Percentiles rank a stretch among this genome's conserved stretches.
Conservation (phyloP, 2,888 invertebrate genomes). For the Parnassius glacialis region DNA sequence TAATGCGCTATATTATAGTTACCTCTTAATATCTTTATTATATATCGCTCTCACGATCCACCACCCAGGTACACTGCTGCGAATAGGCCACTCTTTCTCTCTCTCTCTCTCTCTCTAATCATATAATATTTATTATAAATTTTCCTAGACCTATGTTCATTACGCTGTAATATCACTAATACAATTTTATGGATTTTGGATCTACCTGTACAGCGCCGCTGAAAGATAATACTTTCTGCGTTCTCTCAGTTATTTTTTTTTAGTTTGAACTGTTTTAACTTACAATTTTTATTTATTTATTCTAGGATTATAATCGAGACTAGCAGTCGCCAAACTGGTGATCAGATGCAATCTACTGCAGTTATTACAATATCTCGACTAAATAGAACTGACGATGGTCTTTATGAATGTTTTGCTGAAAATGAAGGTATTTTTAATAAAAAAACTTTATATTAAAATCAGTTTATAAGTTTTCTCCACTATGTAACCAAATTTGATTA, state of each 20-base stretch:
- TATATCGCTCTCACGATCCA: too few relatives aligned
- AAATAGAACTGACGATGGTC: slow-evolving; percentile 89
- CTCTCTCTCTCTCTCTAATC: too few relatives aligned
- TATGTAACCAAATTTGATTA: neutral
- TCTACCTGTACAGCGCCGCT: too few relatives aligned
- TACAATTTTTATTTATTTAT: slow-evolving; percentile 6
- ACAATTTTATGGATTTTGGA: too few relatives aligned
- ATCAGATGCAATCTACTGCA: slow-evolving; percentile 80
- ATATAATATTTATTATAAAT: too few relatives aligned
- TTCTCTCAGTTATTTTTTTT: neutral
- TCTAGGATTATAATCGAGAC: slow-evolving; percentile 82
- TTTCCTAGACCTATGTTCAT: too few relatives aligned
- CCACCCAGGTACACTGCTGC: too few relatives aligned
- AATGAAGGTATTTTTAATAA: slow-evolving; percentile 80
- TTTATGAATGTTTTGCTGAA: slow-evolving; percentile 92
- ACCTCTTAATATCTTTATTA: too few relatives aligned
- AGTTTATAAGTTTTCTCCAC: neutral
- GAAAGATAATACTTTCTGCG: too few relatives aligned
- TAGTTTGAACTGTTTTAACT: neutral
- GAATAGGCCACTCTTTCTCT: too few relatives aligned
- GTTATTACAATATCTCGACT: slow-evolving; percentile 85
- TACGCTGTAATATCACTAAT: too few relatives aligned
- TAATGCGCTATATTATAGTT: too few relatives aligned
- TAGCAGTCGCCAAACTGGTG: slow-evolving; percentile 69
- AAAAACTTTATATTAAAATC: neutral